Evolutionary conservation across 2,113 vertebrate species (phyloP).

Genomic region (Trichomycterus rosablanca): DNA sequence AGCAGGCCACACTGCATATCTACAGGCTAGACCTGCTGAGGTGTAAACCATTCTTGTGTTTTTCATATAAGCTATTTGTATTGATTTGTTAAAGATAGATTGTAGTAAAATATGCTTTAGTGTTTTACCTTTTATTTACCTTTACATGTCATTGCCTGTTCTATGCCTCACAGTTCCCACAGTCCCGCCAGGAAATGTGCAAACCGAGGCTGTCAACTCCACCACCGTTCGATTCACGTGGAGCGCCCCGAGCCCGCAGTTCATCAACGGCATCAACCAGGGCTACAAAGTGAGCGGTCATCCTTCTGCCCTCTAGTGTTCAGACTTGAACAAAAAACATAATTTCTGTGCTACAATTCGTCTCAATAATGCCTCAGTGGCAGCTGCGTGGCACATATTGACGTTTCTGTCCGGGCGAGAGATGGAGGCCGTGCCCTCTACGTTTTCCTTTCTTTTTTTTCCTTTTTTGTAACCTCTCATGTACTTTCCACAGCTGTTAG

Average conservation of each 20-base stretch:
- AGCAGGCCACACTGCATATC: no score
- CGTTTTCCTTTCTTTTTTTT: background rate
- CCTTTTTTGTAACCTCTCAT: background rate
- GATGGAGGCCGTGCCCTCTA: slow-evolving; percentile 18
- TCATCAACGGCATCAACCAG: slow-evolving; percentile 98
- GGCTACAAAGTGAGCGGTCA: slow-evolving; percentile 85
- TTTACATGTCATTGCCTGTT: background rate
- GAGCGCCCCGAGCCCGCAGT: slow-evolving; percentile 96
- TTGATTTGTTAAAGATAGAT: no score
- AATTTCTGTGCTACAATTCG: background rate
- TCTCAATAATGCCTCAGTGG: slow-evolving; percentile 37
- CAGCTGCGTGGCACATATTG: slow-evolving; percentile 36
- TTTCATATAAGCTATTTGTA: background rate
- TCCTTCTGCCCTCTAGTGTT: slow-evolving; percentile 46
- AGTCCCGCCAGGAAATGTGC: slow-evolving; percentile 88
- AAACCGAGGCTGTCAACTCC: slow-evolving; percentile 87
- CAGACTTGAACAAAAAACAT: slow-evolving; percentile 32
- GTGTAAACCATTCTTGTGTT: no score
- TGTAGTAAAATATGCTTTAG: no score
- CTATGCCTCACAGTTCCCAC: slow-evolving; percentile 78
- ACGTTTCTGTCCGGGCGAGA: slow-evolving; percentile 17
- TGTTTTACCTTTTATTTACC: no score
- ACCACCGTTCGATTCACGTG: slow-evolving; percentile 89
- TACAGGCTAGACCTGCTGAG: no score
- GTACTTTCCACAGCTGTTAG: slow-evolving; percentile 74